Evolutionary conservation across 2,113 vertebrate genomes (phyloP).

Genomic region (Camelus bactrianus): DNA sequence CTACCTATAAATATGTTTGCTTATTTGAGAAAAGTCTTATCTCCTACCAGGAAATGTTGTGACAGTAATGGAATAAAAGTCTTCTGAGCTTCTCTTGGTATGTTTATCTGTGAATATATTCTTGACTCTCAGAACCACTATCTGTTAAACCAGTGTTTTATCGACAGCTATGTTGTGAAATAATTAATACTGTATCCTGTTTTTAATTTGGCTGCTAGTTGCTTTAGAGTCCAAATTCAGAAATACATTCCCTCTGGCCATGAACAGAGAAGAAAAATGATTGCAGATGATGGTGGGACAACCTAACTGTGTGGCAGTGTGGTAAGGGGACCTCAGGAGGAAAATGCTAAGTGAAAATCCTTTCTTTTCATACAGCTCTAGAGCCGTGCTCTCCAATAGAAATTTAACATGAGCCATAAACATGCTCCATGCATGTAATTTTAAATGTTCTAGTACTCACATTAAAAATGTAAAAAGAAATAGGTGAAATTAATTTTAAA

Average conservation of each 20-base stretch:
- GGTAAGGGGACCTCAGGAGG: background rate
- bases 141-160: background rate
- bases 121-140: background rate
- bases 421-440: background rate
- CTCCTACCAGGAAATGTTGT: background rate
- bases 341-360: background rate
- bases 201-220: constrained; percentile 61
- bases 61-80: background rate
- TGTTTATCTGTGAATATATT: constrained; percentile 40
- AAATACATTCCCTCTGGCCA: background rate
- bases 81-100: background rate
- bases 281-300: background rate
- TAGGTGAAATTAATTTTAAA: constrained; percentile 46
- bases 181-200: constrained; percentile 42
- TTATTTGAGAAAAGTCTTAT: background rate
- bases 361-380: background rate
- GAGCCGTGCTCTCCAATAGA: background rate
- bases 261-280: constrained; percentile 30
- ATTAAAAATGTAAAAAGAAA: constrained; percentile 48
- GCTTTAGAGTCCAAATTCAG: constrained; percentile 57
- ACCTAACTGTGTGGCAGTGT: background rate
- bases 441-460: background rate
- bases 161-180: constrained; percentile 18
- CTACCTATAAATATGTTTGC: constrained; percentile 8
- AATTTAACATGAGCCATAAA: background rate